phyloP scores from a whole-genome alignment of 2,113 vertebrate genomes.

The Spilogale gracilis region DNA sequence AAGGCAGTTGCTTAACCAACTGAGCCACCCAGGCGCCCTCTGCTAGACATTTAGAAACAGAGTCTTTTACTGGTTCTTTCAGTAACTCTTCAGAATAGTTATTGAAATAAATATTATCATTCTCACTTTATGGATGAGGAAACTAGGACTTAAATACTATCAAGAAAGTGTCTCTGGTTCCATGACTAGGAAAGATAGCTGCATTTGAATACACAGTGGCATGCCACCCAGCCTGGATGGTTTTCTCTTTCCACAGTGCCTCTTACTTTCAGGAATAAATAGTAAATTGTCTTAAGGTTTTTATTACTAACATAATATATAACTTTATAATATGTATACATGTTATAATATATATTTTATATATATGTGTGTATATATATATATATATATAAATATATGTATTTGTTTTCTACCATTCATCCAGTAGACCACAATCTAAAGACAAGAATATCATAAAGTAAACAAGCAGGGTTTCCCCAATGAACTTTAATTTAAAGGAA shows the following conservation, averaged over 20 bases:
- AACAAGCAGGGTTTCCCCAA: neutral
- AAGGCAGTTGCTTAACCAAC: no score
- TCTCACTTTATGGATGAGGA: neutral
- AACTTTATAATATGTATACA: neutral
- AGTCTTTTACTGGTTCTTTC: neutral
- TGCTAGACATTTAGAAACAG: neutral
- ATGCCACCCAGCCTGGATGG: neutral
- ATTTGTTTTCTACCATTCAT: neutral
- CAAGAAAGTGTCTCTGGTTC: neutral
- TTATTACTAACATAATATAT: neutral
- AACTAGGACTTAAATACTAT: neutral
- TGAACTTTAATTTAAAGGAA: neutral
- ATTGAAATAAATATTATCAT: neutral
- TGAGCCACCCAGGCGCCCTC: no score
- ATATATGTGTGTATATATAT: neutral
- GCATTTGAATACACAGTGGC: neutral
- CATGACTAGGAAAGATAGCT: neutral
- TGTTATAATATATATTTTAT: no score
- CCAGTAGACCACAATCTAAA: neutral
- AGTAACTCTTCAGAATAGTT: neutral
- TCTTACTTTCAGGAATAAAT: neutral
- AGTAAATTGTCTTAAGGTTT: neutral
- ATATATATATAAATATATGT: neutral
- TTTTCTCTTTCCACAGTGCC: neutral
- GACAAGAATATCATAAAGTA: neutral